A percentile compares a stretch with the other conserved stretches of the same genome.
Conservation (phyloP, 1,140 invertebrate species). For the Cydia amplana region DNA sequence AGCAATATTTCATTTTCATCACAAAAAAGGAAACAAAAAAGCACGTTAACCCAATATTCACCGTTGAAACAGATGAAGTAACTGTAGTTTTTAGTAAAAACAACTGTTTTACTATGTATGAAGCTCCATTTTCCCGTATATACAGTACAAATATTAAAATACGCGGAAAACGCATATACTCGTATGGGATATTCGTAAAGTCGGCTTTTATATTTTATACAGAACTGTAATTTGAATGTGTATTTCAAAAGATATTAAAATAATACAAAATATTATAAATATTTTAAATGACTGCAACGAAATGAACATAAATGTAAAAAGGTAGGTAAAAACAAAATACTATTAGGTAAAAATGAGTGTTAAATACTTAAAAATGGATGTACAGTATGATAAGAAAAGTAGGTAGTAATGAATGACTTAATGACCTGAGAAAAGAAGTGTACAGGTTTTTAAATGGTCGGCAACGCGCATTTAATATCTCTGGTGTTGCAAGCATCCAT, state of each 20-base stretch:
- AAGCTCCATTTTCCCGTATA: neutral
- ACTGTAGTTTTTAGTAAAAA: neutral
- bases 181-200: neutral
- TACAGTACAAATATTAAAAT: neutral
- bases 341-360: too few relatives aligned
- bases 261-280: neutral
- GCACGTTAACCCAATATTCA: slow-evolving; percentile 10
- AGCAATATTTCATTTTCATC: slow-evolving; percentile 19
- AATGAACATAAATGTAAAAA: neutral
- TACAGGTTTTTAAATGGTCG: too few relatives aligned
- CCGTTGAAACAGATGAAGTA: neutral
- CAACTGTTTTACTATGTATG: neutral
- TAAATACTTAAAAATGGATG: too few relatives aligned
- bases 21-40: slow-evolving; percentile 2
- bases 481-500: too few relatives aligned
- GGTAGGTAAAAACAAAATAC: neutral
- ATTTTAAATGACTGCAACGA: neutral
- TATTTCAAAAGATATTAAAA: neutral
- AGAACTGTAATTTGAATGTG: neutral
- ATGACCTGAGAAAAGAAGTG: too few relatives aligned
- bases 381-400: too few relatives aligned
- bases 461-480: too few relatives aligned
- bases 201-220: neutral
- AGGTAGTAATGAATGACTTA: too few relatives aligned
- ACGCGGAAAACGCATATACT: neutral